Evolutionary conservation across 30 jellyfish, hydroid and myxozoan species (phyloP).

Genomic region (Turritopsis dohrnii): DNA sequence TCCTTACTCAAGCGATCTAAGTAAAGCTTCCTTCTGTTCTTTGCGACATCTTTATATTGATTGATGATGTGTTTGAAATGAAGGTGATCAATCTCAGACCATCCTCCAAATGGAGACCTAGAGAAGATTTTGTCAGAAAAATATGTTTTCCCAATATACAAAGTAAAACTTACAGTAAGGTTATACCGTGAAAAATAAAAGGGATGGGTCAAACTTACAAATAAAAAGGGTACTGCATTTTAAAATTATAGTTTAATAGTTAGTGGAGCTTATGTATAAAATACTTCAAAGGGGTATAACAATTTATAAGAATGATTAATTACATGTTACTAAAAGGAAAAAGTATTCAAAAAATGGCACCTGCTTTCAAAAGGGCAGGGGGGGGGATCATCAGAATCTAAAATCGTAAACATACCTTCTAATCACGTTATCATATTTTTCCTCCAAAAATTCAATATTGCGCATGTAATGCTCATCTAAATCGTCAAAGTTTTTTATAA

Average conservation of each 20-base stretch:
- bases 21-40: conserved; percentile 51
- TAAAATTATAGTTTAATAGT: no score
- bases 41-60: conserved; percentile 50
- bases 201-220: no score
- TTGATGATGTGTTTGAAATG: conserved; percentile 53
- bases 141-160: no score
- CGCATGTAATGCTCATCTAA: conserved; percentile 51
- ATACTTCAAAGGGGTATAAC: no score
- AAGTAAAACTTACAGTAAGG: no score
- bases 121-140: no score
- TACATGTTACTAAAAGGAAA: no score
- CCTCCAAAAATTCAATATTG: conserved; percentile 51
- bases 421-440: conserved; percentile 41
- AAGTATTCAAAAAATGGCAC: not conserved
- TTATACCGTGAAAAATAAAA: no score
- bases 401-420: conserved; percentile 36
- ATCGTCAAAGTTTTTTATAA: conserved; percentile 41
- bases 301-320: no score
- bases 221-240: no score
- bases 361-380: not conserved
- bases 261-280: no score
- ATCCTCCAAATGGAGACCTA: conserved; percentile 69
- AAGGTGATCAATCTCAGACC: conserved; percentile 54
- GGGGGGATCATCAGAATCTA: no score
- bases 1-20: conserved; percentile 61